Percentiles rank a stretch among this genome's conserved stretches.
Conservation (phyloP, 1,140 invertebrate genomes). For the Lanistes nyassanus region DNA sequence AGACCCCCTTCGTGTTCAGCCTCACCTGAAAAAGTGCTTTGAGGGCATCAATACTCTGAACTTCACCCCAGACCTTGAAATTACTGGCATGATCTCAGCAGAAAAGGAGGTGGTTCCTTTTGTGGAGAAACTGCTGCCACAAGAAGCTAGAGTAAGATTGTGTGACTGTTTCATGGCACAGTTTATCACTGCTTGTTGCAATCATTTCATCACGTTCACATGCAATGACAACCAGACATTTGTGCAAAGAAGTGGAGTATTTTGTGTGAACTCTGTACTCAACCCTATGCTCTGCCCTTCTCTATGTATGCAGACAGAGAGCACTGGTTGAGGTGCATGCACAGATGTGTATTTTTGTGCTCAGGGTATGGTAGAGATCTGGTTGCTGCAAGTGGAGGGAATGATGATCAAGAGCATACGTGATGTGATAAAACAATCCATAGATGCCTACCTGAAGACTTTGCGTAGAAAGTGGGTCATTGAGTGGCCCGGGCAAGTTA, state of each 20-base stretch:
- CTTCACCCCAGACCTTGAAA: slow-evolving; percentile 78
- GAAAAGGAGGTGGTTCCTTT: slow-evolving; percentile 86
- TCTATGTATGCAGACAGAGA: background rate
- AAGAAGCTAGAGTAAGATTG: too few relatives aligned
- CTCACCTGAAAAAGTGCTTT: slow-evolving; percentile 69
- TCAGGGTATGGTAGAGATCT: slow-evolving; percentile 70
- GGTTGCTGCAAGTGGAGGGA: slow-evolving; percentile 67
- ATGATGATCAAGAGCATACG: slow-evolving; percentile 65
- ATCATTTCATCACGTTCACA: background rate
- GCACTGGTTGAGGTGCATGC: background rate
- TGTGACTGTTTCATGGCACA: too few relatives aligned
- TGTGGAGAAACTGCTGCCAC: too few relatives aligned
- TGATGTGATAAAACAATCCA: slow-evolving; percentile 61
- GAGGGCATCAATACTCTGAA: slow-evolving; percentile 74
- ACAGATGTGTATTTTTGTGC: slow-evolving; percentile 3
- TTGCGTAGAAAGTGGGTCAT: slow-evolving; percentile 65
- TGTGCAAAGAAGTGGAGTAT: background rate
- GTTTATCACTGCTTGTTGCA: background rate
- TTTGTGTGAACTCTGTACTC: background rate
- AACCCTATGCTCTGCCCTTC: background rate
- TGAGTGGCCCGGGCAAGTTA: slow-evolving; percentile 67
- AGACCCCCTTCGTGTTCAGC: slow-evolving; percentile 70
- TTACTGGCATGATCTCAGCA: slow-evolving; percentile 89
- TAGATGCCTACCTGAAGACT: slow-evolving; percentile 55
- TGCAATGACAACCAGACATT: background rate